A percentile compares a stretch with the other conserved stretches of the same genome.
These are phyloP conservation scores for Aptenodytes patagonicus DNA, from an alignment of 2,113 vertebrate species.

Conservation along the genomic window DNA sequence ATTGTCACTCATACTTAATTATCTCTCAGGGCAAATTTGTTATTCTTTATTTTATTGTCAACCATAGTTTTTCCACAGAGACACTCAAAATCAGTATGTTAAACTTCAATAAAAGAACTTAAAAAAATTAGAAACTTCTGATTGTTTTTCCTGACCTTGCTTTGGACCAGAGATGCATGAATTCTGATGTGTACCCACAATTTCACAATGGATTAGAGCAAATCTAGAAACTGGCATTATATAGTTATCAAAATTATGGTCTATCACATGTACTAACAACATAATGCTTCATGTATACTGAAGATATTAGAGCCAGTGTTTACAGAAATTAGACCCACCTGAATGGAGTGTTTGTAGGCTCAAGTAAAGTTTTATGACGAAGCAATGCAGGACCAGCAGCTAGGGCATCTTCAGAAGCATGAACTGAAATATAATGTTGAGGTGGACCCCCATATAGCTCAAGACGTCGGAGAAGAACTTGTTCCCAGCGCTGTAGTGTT, in stretches of 20 bases:
- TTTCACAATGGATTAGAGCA: background rate
- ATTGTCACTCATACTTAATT: background rate
- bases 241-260: background rate
- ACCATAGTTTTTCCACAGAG: background rate
- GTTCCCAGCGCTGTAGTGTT: constrained; percentile 95
- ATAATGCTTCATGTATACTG: background rate
- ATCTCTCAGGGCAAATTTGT: background rate
- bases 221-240: background rate
- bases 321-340: constrained; percentile 68
- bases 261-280: background rate
- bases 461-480: constrained; percentile 89
- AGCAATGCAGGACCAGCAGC: constrained; percentile 91
- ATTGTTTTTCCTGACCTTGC: background rate
- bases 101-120: background rate
- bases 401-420: constrained; percentile 79
- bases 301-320: background rate
- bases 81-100: background rate
- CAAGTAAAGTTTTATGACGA: constrained; percentile 92
- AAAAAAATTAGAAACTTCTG: background rate
- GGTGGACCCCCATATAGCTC: constrained; percentile 92
- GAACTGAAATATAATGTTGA: constrained; percentile 84
- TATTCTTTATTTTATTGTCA: background rate
- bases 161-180: background rate
- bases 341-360: constrained; percentile 95
- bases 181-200: background rate